Conservation (phyloP, 2,888 invertebrate species). For the Drosophila koepferae region DNA sequence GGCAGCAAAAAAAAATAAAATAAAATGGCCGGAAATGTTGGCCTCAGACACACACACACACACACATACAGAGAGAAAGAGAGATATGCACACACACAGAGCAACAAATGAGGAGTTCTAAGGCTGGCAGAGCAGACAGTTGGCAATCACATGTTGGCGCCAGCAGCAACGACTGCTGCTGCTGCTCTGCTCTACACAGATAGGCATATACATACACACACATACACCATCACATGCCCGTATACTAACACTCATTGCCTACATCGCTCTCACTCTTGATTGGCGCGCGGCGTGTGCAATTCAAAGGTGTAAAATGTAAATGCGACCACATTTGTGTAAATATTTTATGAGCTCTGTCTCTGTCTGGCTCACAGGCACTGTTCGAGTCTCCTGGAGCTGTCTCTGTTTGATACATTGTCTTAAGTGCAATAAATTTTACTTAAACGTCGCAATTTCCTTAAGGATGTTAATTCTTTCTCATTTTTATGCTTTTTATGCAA, state of each 20-base stretch:
- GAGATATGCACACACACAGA: constrained; percentile 3
- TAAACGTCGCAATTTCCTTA: constrained; percentile 25
- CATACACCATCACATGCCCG: background rate
- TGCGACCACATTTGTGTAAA: constrained; percentile 60
- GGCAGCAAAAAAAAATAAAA: constrained; percentile 21
- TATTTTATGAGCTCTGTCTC: constrained; percentile 31
- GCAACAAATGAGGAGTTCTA: constrained; percentile 22
- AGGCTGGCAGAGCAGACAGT: constrained; percentile 36
- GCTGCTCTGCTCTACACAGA: constrained; percentile 7
- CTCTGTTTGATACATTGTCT: constrained; percentile 19
- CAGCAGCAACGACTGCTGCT: background rate
- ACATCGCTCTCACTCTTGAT: background rate
- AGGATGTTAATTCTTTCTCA: background rate
- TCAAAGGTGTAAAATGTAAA: constrained; percentile 74
- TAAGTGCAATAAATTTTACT: constrained; percentile 57
- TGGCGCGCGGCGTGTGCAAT: constrained; percentile 36
- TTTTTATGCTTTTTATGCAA: constrained; percentile 4
- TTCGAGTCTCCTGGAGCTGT: background rate
- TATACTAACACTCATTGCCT: background rate
- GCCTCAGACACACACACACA: constrained; percentile 21
- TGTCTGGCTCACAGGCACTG: background rate
- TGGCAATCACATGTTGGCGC: constrained; percentile 68
- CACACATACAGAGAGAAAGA: background rate
- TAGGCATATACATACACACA: background rate
- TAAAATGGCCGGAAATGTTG: constrained; percentile 50